Evolutionary conservation across 2,888 invertebrate genomes (phyloP).

Genomic region (Chrysodeixis includens): DNA sequence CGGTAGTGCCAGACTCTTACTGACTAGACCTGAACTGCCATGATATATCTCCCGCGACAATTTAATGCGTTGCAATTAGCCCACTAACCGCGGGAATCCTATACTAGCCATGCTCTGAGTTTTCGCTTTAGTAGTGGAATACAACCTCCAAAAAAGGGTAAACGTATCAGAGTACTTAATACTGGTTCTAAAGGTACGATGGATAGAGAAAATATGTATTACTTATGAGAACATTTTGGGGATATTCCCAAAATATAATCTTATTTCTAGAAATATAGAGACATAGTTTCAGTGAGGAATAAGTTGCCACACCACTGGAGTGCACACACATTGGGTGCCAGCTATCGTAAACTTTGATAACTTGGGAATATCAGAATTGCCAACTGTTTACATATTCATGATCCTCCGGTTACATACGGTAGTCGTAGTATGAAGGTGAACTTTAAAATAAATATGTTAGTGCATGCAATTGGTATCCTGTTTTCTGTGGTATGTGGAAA

Average conservation of each 20-base stretch:
- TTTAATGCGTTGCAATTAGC: too few species aligned
- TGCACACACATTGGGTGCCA: constrained; percentile 22
- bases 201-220: too few species aligned
- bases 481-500: neutral
- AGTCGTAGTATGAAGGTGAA: constrained; percentile 12
- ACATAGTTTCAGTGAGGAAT: constrained; percentile 8
- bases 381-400: constrained; percentile 36
- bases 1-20: too few species aligned
- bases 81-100: too few species aligned
- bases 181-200: too few species aligned
- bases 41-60: too few species aligned
- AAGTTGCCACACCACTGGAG: constrained; percentile 7
- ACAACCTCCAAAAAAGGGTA: too few species aligned
- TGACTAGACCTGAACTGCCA: too few species aligned
- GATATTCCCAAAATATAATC: constrained; percentile 5
- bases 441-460: constrained; percentile 20
- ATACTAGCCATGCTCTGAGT: too few species aligned
- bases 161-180: too few species aligned
- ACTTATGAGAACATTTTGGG: constrained; percentile 4
- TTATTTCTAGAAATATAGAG: neutral
- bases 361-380: constrained; percentile 35
- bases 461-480: neutral
- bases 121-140: too few species aligned
- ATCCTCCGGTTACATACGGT: constrained; percentile 9
- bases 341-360: constrained; percentile 32